Evolutionary conservation across 2,888 invertebrate species (phyloP).

Genomic region (Tachystola acroxantha): DNA sequence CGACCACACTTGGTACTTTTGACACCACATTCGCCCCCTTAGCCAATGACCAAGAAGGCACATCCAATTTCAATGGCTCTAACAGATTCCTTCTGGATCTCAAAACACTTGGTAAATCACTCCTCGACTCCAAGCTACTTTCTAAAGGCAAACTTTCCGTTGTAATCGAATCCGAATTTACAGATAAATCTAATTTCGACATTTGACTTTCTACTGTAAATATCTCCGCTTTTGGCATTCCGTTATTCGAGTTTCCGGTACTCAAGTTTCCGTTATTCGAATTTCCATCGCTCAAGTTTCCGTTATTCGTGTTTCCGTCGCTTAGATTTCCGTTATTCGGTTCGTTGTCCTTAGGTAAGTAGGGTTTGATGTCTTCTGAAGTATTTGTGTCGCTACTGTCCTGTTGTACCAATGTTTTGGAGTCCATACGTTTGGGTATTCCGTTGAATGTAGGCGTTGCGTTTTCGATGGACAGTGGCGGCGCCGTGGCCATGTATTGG

Average conservation of each 20-base stretch:
- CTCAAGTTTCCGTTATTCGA: conserved; percentile 14
- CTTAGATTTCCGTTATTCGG: conserved; percentile 51
- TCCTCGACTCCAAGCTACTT: conserved; percentile 23
- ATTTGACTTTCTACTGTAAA: conserved; percentile 8
- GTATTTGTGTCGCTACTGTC: conserved; percentile 62
- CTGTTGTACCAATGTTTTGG: conserved; percentile 47
- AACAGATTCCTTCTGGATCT: conserved; percentile 58
- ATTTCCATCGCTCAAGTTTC: conserved; percentile 29
- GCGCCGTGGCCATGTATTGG: conserved; percentile 70
- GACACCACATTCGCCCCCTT: conserved; percentile 58
- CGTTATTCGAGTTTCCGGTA: conserved; percentile 5
- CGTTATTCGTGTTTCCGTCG: conserved; percentile 54
- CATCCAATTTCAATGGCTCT: conserved; percentile 60
- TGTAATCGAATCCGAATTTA: conserved; percentile 8
- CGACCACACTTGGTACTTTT: conserved; percentile 43
- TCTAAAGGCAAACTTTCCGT: conserved; percentile 7
- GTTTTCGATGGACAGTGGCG: conserved; percentile 51
- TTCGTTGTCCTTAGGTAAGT: background rate
- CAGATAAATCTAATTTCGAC: conserved; percentile 28
- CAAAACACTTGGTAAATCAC: conserved; percentile 49
- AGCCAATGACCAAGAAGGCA: conserved; percentile 66
- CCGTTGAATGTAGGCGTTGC: conserved; percentile 49
- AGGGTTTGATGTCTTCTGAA: conserved; percentile 61
- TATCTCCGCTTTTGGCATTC: conserved; percentile 3
- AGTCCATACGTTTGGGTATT: conserved; percentile 37